Evolutionary conservation across 2,113 vertebrate genomes (phyloP).

Genomic region (Mastomys coucha): DNA sequence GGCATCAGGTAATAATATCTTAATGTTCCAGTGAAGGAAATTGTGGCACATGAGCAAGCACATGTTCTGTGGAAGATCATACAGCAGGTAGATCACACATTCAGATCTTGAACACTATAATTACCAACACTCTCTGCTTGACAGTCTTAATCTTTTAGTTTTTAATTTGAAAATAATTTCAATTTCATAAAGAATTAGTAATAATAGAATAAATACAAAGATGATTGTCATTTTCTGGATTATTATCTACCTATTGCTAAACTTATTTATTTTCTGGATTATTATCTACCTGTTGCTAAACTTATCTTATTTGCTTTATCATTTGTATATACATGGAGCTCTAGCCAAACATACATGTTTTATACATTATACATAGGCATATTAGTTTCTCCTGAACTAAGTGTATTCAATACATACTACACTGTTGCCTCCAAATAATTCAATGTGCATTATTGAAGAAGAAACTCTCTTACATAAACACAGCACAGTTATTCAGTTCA

Average conservation of each 20-base stretch:
- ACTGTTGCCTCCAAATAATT: conserved; percentile 46
- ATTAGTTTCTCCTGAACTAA: not conserved
- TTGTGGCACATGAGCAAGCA: not conserved
- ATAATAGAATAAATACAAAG: not conserved
- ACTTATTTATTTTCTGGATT: not conserved
- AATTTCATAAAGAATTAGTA: conserved; percentile 6
- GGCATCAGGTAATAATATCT: not conserved
- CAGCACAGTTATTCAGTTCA: conserved; percentile 11
- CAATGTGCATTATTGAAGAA: conserved; percentile 5
- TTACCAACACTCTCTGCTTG: not conserved
- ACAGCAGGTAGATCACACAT: not conserved
- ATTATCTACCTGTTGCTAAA: not conserved
- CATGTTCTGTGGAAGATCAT: not conserved
- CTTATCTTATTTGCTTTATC: not conserved
- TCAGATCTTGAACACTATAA: not conserved
- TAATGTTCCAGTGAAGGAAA: not conserved
- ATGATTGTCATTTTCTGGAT: not conserved
- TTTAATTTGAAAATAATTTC: conserved; percentile 24
- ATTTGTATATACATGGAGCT: not conserved
- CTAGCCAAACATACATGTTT: not conserved
- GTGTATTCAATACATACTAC: not conserved
- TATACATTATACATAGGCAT: not conserved
- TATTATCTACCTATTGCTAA: not conserved
- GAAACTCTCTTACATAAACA: conserved; percentile 26
- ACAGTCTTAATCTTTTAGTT: not conserved